Percentiles rank a stretch among this genome's conserved stretches.
Conservation (phyloP, 1,140 invertebrate genomes). For the Metopolophium dirhodum region DNA sequence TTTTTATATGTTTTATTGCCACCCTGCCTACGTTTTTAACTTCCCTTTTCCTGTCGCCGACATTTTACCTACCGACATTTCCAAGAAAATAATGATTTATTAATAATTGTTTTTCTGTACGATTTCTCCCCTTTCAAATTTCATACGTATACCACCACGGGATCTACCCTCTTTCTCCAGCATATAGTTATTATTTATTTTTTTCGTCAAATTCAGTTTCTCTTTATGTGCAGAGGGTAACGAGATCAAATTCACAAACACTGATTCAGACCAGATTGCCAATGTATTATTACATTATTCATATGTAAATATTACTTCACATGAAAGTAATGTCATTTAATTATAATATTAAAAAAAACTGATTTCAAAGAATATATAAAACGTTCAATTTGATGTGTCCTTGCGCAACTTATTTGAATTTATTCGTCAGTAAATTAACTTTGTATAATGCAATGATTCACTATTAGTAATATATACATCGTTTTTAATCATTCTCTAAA, state of each 20-base stretch:
- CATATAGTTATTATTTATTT: conserved; percentile 28
- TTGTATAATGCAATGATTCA: not conserved
- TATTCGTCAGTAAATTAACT: not conserved
- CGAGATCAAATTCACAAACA: conserved; percentile 31
- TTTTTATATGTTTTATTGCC: conserved; percentile 56
- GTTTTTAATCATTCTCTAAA: not conserved
- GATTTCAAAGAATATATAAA: not conserved
- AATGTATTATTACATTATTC: conserved; percentile 14
- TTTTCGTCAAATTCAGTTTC: conserved; percentile 40
- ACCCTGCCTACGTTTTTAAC: conserved; percentile 32
- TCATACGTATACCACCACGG: conserved; percentile 12
- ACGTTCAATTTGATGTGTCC: not conserved
- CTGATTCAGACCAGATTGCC: not conserved
- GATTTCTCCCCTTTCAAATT: conserved; percentile 55
- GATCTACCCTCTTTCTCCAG: not conserved
- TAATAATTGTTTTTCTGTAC: conserved; percentile 57
- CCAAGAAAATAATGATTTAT: conserved; percentile 57
- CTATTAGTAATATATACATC: not conserved
- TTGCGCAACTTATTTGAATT: not conserved
- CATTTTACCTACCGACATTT: conserved; percentile 56
- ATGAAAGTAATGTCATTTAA: not conserved
- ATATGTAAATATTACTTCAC: not conserved
- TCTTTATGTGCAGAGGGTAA: not conserved
- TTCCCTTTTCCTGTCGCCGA: conserved; percentile 55
- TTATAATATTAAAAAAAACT: not conserved